Evolutionary conservation across 2,888 invertebrate species (phyloP).

Genomic region (Cylloceria caligata): DNA sequence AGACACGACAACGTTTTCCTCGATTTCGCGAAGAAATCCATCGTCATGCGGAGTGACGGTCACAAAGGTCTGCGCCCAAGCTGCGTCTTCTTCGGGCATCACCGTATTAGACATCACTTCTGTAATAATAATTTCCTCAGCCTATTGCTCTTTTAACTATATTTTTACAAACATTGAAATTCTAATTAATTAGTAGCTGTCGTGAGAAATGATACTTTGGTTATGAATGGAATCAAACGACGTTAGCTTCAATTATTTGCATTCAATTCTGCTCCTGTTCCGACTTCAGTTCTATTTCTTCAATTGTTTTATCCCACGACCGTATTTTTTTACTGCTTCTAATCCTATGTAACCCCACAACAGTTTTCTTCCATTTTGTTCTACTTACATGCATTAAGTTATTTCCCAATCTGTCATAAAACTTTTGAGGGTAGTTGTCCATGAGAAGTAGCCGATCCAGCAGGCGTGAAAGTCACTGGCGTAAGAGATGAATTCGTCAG

Average conservation of each 20-base stretch:
- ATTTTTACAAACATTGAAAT: neutral
- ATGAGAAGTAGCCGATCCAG: too few species aligned
- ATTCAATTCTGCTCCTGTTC: neutral
- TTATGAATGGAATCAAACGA: neutral
- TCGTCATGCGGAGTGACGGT: conserved; percentile 75
- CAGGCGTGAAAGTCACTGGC: too few species aligned
- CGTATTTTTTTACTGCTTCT: too few species aligned
- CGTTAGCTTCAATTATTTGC: neutral
- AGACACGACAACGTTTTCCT: conserved; percentile 66
- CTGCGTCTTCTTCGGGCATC: conserved; percentile 52
- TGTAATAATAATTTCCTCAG: neutral
- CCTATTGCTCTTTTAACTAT: neutral
- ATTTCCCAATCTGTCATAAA: too few species aligned
- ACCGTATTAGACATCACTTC: conserved; percentile 31
- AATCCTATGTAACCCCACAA: too few species aligned
- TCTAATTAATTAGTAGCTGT: neutral
- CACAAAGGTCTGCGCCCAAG: conserved; percentile 76
- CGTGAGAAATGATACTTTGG: neutral
- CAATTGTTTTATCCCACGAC: too few species aligned
- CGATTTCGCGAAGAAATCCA: conserved; percentile 73
- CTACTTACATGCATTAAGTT: too few species aligned
- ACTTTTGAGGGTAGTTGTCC: too few species aligned
- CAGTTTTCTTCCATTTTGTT: too few species aligned
- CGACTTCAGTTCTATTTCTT: neutral
- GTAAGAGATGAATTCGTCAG: too few species aligned